Base-by-base conservation (phyloP, 2,888 invertebrate genomes). In the Drosophila barbarae region DNA sequence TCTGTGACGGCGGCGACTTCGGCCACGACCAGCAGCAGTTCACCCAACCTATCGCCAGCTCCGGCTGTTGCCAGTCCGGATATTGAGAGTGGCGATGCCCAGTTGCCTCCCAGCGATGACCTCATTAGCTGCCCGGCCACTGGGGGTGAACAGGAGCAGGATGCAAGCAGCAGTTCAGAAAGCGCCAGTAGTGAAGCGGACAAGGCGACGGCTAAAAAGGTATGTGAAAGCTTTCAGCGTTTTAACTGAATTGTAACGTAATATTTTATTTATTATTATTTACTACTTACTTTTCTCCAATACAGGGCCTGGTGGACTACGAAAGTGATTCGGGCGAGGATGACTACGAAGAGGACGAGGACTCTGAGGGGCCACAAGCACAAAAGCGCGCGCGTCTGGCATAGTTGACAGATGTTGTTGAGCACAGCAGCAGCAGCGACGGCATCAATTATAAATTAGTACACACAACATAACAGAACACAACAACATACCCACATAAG, bases 281-380 rank as follows among this genome's bases (percentile, higher is more conserved):
- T 28, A 12, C 3, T 6, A 21, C 13, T 23, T 12, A 4, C 10
- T 26, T 28, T 7, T 12, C 0, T 18, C 1, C 1, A 10, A 15
- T 15, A 30, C 88, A 96, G 96, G 96, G 97, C 78, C 92, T 98
- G 86, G 98, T 98, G 71, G 98, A 98, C 90, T 98, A 98, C 87
- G 98, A 98, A 88, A 98, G 96, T 60, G 98, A 98, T 90, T 98
- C 98, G 0, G 98, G 98, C 86, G 98, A 98, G 86, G 97, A 97
- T 65, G 96, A 96, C 67, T 95, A 96, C 71, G 77, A 87, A 52
- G 87, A 87, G 49, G 87, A 87, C n/a, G 93, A 94, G 34, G 88
- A 88, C 34, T 58, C 66, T 12, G 87, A 88, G 70, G 87, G 86
- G 46, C 76, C 87, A 65, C 90, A 89, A 69, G 85, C 87, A 83